These are phyloP conservation scores for Ibycter americanus DNA, from an alignment of 2,797 vertebrate species.

Conservation along the genomic window DNA sequence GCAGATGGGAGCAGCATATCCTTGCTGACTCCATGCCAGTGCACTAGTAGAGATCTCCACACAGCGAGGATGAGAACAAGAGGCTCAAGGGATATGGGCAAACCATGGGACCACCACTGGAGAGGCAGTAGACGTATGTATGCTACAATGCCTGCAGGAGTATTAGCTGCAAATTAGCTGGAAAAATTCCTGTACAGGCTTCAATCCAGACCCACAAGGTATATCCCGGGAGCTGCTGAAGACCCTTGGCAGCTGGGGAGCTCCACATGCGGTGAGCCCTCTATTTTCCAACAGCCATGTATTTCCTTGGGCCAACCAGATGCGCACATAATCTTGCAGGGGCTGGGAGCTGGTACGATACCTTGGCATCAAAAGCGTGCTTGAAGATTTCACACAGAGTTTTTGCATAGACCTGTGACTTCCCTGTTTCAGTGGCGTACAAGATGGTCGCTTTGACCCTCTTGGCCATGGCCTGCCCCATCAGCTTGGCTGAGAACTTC, in stretches of 20 bases:
- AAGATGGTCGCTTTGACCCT: conserved; percentile 97
- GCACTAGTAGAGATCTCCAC: neutral
- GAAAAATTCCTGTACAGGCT: neutral
- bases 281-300: neutral
- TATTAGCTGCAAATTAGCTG: neutral
- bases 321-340: fast-evolving
- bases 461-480: conserved; percentile 99
- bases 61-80: neutral
- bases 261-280: fast-evolving
- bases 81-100: neutral
- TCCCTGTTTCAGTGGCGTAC: conserved; percentile 95
- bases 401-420: conserved; percentile 96
- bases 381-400: conserved; percentile 99
- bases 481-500: conserved; percentile 97
- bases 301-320: neutral
- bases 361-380: conserved; percentile 97
- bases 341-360: conserved; percentile 27
- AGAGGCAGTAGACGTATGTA: fast-evolving
- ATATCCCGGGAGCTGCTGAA: neutral
- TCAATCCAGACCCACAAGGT: neutral
- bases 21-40: neutral
- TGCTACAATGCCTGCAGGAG: neutral
- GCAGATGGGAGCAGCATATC: neutral
- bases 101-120: neutral
- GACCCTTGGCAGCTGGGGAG: neutral